A percentile compares a stretch with the other conserved stretches of the same genome.
phyloP scores from a whole-genome alignment of 2,888 invertebrate genomes.

The Acholoe squamosa region DNA sequence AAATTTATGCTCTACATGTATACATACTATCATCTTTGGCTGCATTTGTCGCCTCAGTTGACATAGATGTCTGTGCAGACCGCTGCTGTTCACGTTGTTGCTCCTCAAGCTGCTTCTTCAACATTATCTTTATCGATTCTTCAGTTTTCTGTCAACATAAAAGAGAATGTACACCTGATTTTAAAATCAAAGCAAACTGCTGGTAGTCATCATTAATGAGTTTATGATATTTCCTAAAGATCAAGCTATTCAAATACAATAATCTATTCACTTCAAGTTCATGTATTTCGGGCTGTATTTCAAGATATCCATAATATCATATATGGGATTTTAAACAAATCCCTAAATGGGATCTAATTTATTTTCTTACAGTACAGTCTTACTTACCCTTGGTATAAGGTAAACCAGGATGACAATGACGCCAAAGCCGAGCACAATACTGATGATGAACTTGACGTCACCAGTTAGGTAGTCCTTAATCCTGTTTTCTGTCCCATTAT shows the following conservation, averaged over 20 bases:
- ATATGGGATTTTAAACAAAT: no score
- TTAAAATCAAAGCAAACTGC: no score
- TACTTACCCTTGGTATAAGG: constrained; percentile 73
- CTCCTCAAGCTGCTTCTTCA: constrained; percentile 77
- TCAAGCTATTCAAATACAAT: no score
- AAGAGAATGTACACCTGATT: no score
- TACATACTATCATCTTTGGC: neutral
- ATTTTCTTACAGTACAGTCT: neutral
- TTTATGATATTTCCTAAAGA: no score
- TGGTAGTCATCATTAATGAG: no score
- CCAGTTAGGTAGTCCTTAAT: constrained; percentile 71
- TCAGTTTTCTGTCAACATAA: constrained; percentile 74
- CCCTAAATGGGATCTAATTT: no score
- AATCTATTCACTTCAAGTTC: no score
- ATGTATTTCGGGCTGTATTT: no score
- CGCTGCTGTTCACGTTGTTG: constrained; percentile 73
- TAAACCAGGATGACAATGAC: constrained; percentile 74
- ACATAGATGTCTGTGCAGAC: constrained; percentile 66
- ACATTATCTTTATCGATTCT: constrained; percentile 79
- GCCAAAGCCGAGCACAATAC: constrained; percentile 72
- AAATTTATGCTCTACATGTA: no score
- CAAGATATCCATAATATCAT: no score
- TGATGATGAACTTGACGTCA: constrained; percentile 76
- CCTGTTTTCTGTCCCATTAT: neutral
- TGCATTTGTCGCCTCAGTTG: neutral